These are phyloP conservation scores for Scrobipalpa costella DNA, from an alignment of 2,888 invertebrate species.

Conservation along the genomic window DNA sequence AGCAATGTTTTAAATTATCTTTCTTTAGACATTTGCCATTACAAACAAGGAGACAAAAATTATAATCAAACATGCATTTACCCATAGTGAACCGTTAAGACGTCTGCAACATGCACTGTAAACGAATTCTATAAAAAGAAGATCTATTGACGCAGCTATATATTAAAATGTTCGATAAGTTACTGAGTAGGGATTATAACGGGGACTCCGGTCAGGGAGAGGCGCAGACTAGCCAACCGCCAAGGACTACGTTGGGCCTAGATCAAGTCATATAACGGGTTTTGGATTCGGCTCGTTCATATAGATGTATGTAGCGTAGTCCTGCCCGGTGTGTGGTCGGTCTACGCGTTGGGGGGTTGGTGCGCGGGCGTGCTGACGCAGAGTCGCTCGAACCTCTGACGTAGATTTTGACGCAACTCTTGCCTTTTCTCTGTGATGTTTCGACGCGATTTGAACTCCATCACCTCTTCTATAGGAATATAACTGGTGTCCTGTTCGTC, in stretches of 20 bases:
- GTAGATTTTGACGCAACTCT: constrained; percentile 89
- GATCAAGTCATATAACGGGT: too few species aligned
- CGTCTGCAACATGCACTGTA: constrained; percentile 14
- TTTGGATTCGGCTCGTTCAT: background rate
- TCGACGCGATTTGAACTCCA: constrained; percentile 91
- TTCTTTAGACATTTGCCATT: too few species aligned
- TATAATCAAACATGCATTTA: background rate
- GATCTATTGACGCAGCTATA: constrained; percentile 1
- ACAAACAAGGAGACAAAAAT: background rate
- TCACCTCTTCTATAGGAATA: constrained; percentile 94
- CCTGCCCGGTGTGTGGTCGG: constrained; percentile 32
- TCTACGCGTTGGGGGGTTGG: constrained; percentile 46
- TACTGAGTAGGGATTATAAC: constrained; percentile 19
- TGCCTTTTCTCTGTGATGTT: constrained; percentile 90
- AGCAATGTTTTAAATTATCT: background rate
- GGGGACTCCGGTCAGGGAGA: constrained; percentile 15
- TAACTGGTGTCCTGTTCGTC: constrained; percentile 88
- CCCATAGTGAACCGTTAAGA: background rate
- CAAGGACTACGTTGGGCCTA: background rate
- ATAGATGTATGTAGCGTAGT: background rate
- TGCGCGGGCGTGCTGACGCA: constrained; percentile 81
- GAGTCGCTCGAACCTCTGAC: constrained; percentile 90
- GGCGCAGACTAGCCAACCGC: background rate
- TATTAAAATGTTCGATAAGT: constrained; percentile 16
- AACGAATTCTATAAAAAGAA: background rate